Base-by-base conservation (phyloP, 1,140 invertebrate species). In the Cotesia chilonis region DNA sequence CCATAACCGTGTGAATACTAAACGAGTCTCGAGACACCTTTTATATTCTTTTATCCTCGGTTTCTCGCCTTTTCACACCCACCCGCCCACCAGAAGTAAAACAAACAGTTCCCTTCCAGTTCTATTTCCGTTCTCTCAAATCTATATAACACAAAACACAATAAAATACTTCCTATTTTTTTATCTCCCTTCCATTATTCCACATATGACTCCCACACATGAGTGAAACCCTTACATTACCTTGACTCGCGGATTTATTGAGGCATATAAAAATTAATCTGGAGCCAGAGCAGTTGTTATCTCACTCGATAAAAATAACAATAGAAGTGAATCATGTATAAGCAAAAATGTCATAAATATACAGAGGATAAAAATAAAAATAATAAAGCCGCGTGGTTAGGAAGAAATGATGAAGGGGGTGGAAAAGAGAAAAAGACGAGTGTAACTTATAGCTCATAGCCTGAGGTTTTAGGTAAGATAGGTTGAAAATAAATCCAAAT, bases 1-100 rank as follows among this genome's bases (percentile, higher is more conserved):
- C 65, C 68, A 71, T 78, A 76, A 77, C 75, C 74, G 76, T 79
- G 82, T 83, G 85, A 86, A 87, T 87, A 87, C 84, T 79, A 85
- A 85, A 85, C 80, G 83, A 84, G 63, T 54, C 51, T 61, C 70
- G 74, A 74, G 77, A 77, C 75, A 79, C 75, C 75, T 74, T 75
- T 67, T 47, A 47, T 47, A 7, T 41, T 17, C 61, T 64, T 51
- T 69, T 68, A 35, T 55, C 38, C 54, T 74, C 54, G 12, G 51
- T 57, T 57, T 70, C 37, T 72, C 59, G 37, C 63, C 10, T 20
- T 57, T 28, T 60, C 17, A 72, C 69, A 71, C 36, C 63, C 52
- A 55, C 6, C 41, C 10, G 41, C 41, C 10, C 6, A 47, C 6
- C 1, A 47, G 9, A 41, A 41, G 9, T 9, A 47, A 47, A 47